These are phyloP conservation scores for Enteromius mattozi DNA, from an alignment of 2,797 vertebrate species.

Conservation along the genomic window DNA sequence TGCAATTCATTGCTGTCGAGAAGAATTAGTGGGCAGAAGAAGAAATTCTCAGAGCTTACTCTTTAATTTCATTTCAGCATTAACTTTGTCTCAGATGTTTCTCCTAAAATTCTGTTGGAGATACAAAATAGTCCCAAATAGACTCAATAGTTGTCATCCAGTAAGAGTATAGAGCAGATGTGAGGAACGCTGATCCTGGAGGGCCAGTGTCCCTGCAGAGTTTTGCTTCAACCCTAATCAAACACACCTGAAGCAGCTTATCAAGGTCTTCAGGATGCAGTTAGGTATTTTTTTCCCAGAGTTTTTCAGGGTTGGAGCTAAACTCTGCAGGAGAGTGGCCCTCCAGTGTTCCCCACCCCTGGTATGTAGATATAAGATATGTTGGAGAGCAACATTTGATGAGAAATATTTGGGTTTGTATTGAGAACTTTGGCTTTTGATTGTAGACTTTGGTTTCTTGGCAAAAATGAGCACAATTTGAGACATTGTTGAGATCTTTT, in stretches of 20 bases:
- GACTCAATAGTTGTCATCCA: background rate
- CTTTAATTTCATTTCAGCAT: background rate
- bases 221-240: too few relatives aligned
- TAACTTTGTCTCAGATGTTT: background rate
- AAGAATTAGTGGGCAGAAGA: too few relatives aligned
- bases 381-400: background rate
- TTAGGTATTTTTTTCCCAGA: too few relatives aligned
- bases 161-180: background rate
- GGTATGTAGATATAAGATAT: too few relatives aligned
- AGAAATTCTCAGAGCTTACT: background rate
- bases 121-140: too few relatives aligned
- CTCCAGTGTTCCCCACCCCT: background rate
- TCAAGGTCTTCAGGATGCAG: too few relatives aligned
- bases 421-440: background rate
- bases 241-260: too few relatives aligned
- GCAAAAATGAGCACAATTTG: background rate
- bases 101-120: background rate
- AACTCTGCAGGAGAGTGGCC: too few relatives aligned
- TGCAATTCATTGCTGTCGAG: too few relatives aligned
- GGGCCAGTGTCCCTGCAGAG: too few relatives aligned
- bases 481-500: background rate
- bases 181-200: too few relatives aligned
- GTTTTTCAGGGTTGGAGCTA: too few relatives aligned
- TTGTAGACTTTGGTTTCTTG: background rate
- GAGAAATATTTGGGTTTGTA: background rate